phyloP scores from a whole-genome alignment of 2,888 invertebrate species.

The Drepanosiphum platanoidis region DNA sequence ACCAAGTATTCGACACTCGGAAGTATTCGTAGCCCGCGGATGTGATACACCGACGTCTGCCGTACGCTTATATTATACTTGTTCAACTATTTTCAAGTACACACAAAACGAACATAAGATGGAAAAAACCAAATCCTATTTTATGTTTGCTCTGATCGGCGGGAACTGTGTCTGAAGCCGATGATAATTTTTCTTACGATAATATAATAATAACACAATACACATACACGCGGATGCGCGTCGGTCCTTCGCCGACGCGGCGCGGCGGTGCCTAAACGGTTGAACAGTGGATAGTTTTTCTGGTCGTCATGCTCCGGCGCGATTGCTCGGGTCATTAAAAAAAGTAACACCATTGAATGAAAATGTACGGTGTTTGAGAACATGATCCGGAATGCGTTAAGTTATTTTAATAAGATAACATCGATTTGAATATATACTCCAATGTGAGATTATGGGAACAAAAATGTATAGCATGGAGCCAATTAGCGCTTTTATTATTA shows the following conservation, averaged over 20 bases:
- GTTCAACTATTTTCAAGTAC: not conserved
- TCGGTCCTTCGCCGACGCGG: not conserved
- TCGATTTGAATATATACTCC: conserved; percentile 51
- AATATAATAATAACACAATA: not conserved
- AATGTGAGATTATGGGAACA: conserved; percentile 49
- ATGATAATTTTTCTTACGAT: not conserved
- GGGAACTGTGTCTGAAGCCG: not conserved
- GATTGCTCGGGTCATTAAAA: conserved; percentile 51
- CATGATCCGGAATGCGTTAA: conserved; percentile 62
- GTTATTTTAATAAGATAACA: conserved; percentile 61
- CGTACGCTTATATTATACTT: not conserved
- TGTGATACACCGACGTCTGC: not conserved
- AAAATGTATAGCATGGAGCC: conserved; percentile 46
- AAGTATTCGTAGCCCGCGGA: not conserved
- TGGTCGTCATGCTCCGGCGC: conserved; percentile 57
- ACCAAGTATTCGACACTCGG: not conserved
- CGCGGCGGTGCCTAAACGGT: conserved; percentile 43
- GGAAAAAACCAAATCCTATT: too few relatives aligned
- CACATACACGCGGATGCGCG: conserved; percentile 12
- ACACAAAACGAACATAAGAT: too few relatives aligned
- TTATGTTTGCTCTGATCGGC: not conserved
- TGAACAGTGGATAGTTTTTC: conserved; percentile 55
- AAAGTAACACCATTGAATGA: conserved; percentile 54
- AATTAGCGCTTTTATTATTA: conserved; percentile 53
- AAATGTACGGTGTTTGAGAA: conserved; percentile 49